Evolutionary conservation across 1,140 invertebrate species (phyloP).

Genomic region (Parasteatoda tepidariorum): DNA sequence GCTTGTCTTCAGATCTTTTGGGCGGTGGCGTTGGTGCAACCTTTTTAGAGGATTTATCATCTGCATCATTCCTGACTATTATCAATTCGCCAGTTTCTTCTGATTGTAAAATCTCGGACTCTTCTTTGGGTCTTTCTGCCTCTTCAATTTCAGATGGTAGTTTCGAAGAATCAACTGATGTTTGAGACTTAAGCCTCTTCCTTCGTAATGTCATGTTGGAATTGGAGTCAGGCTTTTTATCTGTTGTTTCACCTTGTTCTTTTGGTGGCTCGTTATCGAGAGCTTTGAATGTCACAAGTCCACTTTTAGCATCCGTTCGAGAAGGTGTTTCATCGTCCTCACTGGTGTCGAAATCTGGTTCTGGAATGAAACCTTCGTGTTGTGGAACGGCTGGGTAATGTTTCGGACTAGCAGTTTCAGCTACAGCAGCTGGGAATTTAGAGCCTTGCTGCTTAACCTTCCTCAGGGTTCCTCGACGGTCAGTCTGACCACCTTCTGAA

Average conservation of each 20-base stretch:
- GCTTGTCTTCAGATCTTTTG: constrained; percentile 16
- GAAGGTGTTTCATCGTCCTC: constrained; percentile 59
- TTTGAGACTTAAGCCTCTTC: constrained; percentile 41
- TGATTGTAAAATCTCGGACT: constrained; percentile 21
- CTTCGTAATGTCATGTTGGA: constrained; percentile 17
- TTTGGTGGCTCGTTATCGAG: constrained; percentile 5
- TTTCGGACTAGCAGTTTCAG: constrained; percentile 39
- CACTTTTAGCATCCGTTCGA: constrained; percentile 13
- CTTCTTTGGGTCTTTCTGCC: neutral
- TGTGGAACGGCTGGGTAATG: constrained; percentile 27
- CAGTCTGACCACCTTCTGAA: neutral
- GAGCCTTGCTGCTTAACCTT: constrained; percentile 27
- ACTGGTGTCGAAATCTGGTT: constrained; percentile 80
- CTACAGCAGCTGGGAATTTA: constrained; percentile 25
- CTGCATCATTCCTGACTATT: constrained; percentile 7
- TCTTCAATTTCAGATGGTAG: constrained; percentile 3
- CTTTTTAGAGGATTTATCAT: constrained; percentile 31
- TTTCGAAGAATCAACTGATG: constrained; percentile 47
- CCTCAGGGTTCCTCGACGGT: constrained; percentile 27
- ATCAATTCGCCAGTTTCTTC: constrained; percentile 54
- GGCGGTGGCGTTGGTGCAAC: constrained; percentile 37
- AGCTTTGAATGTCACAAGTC: constrained; percentile 26
- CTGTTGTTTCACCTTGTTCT: neutral
- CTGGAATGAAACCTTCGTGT: constrained; percentile 79
- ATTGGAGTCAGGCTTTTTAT: neutral